phyloP scores from a whole-genome alignment of 1,140 invertebrate species.

The Apis cerana region DNA sequence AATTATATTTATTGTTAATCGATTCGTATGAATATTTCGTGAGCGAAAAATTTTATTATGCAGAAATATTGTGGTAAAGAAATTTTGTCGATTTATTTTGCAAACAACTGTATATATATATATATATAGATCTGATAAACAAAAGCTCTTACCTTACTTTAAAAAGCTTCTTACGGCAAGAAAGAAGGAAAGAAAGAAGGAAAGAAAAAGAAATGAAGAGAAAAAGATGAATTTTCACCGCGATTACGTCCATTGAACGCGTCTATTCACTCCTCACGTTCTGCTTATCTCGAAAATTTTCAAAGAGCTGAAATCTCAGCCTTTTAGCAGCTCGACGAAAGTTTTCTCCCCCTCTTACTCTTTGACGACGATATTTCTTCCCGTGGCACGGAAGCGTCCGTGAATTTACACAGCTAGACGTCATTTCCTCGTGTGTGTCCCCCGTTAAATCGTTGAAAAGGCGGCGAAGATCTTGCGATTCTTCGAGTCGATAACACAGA shows the following conservation, averaged over 20 bases:
- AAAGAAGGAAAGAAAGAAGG: not conserved
- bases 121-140: too few relatives aligned
- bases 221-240: not conserved
- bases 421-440: not conserved
- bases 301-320: not conserved
- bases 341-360: not conserved
- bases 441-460: not conserved
- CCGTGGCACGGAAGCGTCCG: not conserved
- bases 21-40: too few relatives aligned
- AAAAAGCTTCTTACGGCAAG: too few relatives aligned
- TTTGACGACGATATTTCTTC: not conserved
- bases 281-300: not conserved
- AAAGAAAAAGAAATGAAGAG: not conserved
- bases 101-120: too few relatives aligned
- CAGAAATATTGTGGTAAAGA: too few relatives aligned
- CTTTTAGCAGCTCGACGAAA: not conserved
- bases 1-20: too few relatives aligned
- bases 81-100: too few relatives aligned
- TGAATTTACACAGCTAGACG: not conserved
- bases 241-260: conserved; percentile 2
- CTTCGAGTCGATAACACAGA: not conserved
- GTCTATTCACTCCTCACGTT: not conserved
- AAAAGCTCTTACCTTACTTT: too few relatives aligned
- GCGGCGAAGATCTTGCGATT: not conserved
- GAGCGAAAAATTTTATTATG: too few relatives aligned